Base-by-base conservation (phyloP, 2,888 invertebrate genomes). In the Agrotis segetum region DNA sequence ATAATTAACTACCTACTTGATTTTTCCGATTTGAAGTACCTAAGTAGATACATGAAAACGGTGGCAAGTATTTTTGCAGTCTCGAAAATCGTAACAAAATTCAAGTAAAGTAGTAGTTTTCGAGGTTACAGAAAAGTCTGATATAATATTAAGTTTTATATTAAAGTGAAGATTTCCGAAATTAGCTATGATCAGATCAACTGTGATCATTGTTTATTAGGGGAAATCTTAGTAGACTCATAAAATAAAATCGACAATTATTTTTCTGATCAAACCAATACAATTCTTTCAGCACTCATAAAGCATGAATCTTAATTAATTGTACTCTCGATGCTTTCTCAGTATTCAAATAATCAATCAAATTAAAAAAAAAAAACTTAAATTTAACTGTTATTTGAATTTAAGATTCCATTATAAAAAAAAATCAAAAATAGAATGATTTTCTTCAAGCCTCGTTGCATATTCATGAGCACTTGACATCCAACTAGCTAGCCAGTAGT, bases 401-500 rank as follows among this genome's bases (percentile, higher is more conserved):
- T 34, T 34, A 6, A 19, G 34, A 34, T 14, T n/a, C 34, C 14
- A 34, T 14, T n/a, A 56, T n/a, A 16, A 24, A 56, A 34, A 60
- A 52, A 56, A 56, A 1, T 29, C 9, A 0, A 46, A 64, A 73
- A 60, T 52, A 24, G 53, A 46, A n/a, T 53, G 40, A 68, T 70
- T 70, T 79, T 70, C 65, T 52, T 46, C 59, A 76, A 76, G 62
- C 49, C 64, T 60, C 67, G 56, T 77, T 77, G 46, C 71, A 77
- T 82, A 78, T 81, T 81, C 64, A 83, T 81, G 34, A 78, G 14
- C 58, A 67, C 69, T 67, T 56, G 68, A 72, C 72, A 61, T 50
- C 21, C 11, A 49, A 46, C 19, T 63, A 56, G 56, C n/a, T 14
- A 44, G 63, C 62, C 44, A 67, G 64, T 64, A 67, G 52, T 67